Evolutionary conservation across 1,140 invertebrate species (phyloP), one percentile per base, ranked within the genome.

Genomic region (Potamilus streckersoni): DNA sequence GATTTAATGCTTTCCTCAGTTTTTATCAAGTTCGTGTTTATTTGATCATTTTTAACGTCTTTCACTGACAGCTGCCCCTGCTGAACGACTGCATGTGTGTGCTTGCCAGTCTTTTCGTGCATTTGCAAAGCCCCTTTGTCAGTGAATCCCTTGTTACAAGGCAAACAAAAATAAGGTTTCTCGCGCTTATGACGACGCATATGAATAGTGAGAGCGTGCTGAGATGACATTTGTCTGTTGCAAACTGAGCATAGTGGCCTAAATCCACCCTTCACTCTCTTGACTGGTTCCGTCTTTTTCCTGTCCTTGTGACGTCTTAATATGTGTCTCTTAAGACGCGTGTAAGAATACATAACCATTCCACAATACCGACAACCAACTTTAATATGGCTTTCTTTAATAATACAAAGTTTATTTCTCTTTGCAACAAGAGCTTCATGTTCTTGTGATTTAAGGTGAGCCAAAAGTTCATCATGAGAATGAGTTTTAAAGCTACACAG

Each of bases 401-500:
- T 94, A 66, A 95, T 93, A 72, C 96, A 93, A 1, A 95, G 94
- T 0, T 94, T 95, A 79, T 93, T 92, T 14, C 72, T 58, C 69
- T 79, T 84, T 62, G 76, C 77, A 4, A 83, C 67, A 49, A 58
- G 67, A 31, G 74, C 58, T 55, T 61, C 59, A 74, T 87, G 86
- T 0, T 73, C 69, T 14, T 71, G 57, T 31, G 73, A 74, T 56
- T 74, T 82, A 76, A 96, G 87, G 86, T 97, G 96, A 31, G 91
- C 82, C 27, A 93, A 90, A 93, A 96, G 94, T 55, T 91, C 89
- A 31, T 92, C 89, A 73, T 93, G 93, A 58, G 90, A 90, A n/a
- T 92, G 91, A 83, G 93, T 93, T 83, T 93, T 92, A 82, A 92
- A 94, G 84, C 94, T 93, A 82, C 96, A 97, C 73, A 94, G 92